Base-by-base conservation (phyloP, 2,113 vertebrate genomes). In the Microtus montanus region DNA sequence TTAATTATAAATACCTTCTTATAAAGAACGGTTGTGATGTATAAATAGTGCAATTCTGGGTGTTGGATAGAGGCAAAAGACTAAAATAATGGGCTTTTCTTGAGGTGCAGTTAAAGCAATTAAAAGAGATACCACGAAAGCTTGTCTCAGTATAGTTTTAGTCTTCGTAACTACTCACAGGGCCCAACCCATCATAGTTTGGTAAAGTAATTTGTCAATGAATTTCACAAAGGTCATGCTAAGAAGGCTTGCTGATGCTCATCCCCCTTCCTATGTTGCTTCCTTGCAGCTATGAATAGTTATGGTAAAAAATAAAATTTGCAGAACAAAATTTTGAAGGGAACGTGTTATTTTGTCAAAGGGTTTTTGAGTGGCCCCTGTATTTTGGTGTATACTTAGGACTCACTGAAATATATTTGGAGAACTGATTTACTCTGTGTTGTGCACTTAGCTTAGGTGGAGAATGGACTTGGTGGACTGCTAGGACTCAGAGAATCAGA, bases 21-120 rank as follows among this genome's bases (percentile, higher is more conserved):
- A 92, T 68, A 87, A 85, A 77, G 71, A 78, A 96, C 96, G 26
- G 38, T 71, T 82, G 74, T 49, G 93, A 95, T 88, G 83, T 87
- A 77, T 84, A 97, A 90, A 96, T 73, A 63, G 75, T 93, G 64
- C 75, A 87, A 74, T 97, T 91, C 68, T 94, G 78, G 17, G 78
- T 92, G 82, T 84, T 92, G 78, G 96, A 96, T 97, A 97, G 90
- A 85, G 92, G 87, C 93, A 97, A 96, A 96, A 95, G 93, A 94
- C 89, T 49, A 12, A 89, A 89, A 93, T 71, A 66, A 19, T 93
- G 61, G 66, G 3, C 3, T 89, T 61, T 61, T 80, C 90, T 26
- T 94, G 71, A 30, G 75, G 94, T 91, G 54, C n/a, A 91, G 63
- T 88, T 90, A 89, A 52, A 58, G n/a, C n/a, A 17, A 9, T 92